Evolutionary conservation across 2,888 invertebrate species (phyloP), one percentile per base, ranked within the genome.

Genomic region (Adela reaumurella): DNA sequence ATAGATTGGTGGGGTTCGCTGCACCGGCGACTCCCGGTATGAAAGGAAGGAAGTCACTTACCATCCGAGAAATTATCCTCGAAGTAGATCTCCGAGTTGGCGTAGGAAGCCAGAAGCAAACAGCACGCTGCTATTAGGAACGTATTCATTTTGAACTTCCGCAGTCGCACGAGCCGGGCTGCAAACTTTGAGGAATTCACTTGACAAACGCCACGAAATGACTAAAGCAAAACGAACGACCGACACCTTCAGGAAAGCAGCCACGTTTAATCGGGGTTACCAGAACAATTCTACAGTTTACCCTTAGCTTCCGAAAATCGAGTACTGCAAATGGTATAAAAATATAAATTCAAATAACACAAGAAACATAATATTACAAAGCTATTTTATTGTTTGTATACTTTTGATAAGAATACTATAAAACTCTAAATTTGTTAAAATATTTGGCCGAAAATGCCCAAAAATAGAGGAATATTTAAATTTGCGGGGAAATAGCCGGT

Each of bases 31-130:
- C 24, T 24, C 24, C 24, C 5, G 24, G 5, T 24, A 6, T 4
- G 24, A 24, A 24, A 24, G 24, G 8, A 24, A 8, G 8, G 4
- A 35, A 35, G 17, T 52, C 54, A 81, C 88, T 85, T 78, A 92
- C 92, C 90, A 73, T 91, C 90, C 44, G 70, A 70, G 74, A 93
- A 93, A 61, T 86, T 89, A 65, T 93, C 93, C 64, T 92, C 88
- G 58, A 88, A 86, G 73, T 81, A 88, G 56, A 91, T 83, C 63
- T 90, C 86, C 61, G 35, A 14, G 35, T 35, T 24, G 24, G 5
- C 24, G n/a, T n/a, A n/a, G 64, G 79, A 81, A 62, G 86, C 64
- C 59, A 79, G 74, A 70, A 84, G 68, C 62, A 85, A 71, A 67
- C 83, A 74, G 70, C 83, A 80, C 66, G 83, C 66, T 59, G 81